phyloP scores from a whole-genome alignment of 2,888 invertebrate species.

The Philereme transversata region DNA sequence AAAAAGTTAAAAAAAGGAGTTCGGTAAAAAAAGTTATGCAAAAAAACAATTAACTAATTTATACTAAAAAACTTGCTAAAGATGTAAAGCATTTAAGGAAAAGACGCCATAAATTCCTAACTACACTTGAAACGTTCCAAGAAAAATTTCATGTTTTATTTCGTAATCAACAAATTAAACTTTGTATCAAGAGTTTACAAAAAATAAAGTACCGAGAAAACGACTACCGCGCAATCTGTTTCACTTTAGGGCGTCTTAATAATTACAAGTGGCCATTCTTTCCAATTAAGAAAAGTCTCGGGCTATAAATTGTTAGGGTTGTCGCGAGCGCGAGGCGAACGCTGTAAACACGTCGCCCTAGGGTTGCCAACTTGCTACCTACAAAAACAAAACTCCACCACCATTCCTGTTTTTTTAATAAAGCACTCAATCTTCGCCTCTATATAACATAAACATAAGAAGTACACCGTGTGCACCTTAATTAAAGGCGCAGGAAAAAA shows the following conservation, averaged over 20 bases:
- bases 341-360: conserved; percentile 71
- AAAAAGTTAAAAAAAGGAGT: too few species aligned
- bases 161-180: conserved; percentile 51
- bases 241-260: conserved; percentile 83
- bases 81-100: conserved; percentile 12
- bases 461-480: conserved; percentile 64
- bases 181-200: conserved; percentile 57
- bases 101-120: conserved; percentile 11
- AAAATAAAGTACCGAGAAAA: conserved; percentile 62
- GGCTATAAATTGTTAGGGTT: conserved; percentile 81
- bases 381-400: conserved; percentile 42
- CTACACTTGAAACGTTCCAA: conserved; percentile 9
- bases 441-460: conserved; percentile 57
- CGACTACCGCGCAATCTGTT: conserved; percentile 80
- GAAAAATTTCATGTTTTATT: conserved; percentile 44
- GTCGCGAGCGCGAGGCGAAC: conserved; percentile 64
- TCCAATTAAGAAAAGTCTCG: conserved; percentile 83
- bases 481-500: conserved; percentile 71
- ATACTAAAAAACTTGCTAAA: conserved; percentile 2
- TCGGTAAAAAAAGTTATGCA: background rate
- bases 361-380: conserved; percentile 57
- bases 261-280: conserved; percentile 84
- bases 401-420: conserved; percentile 68
- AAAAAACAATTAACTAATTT: conserved; percentile 6
- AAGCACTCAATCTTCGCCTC: conserved; percentile 64